Conservation (phyloP, 2,797 vertebrate species). For the Iguana delicatissima region DNA sequence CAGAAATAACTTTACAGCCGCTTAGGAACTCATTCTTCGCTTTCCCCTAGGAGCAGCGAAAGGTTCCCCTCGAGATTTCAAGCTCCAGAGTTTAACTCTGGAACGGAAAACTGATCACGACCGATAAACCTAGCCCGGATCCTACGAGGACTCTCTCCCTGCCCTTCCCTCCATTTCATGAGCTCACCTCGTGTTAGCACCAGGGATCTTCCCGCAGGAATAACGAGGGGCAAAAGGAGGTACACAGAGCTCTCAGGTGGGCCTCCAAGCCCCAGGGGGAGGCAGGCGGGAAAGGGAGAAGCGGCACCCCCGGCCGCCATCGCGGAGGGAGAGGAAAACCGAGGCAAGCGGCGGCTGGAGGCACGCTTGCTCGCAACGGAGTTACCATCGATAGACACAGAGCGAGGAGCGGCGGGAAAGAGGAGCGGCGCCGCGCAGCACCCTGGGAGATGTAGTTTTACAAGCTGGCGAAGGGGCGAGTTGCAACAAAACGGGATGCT, state of each 20-base stretch:
- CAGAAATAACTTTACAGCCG: not conserved
- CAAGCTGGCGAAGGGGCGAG: too few species aligned
- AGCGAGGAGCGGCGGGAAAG: not conserved
- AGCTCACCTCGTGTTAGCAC: not conserved
- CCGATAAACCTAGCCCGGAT: too few species aligned
- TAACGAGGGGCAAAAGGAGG: not conserved
- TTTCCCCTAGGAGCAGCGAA: not conserved
- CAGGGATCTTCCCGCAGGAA: not conserved
- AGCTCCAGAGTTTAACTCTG: not conserved
- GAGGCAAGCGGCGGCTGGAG: not conserved
- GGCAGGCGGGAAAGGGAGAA: not conserved
- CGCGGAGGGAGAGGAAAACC: not conserved
- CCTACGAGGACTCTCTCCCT: not conserved
- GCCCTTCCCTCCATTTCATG: too few species aligned
- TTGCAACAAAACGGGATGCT: too few species aligned
- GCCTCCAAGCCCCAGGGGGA: not conserved
- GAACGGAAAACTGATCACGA: too few species aligned
- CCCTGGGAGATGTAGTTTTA: constrained; percentile 11
- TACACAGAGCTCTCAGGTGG: not conserved
- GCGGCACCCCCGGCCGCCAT: not conserved
- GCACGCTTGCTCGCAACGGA: not conserved
- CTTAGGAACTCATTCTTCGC: not conserved
- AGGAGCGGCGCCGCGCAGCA: not conserved
- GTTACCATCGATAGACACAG: not conserved
- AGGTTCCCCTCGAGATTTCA: not conserved